Evolutionary conservation across 2,113 vertebrate species (phyloP), one percentile per base, ranked within the genome.

Genomic region (Monopterus albus): DNA sequence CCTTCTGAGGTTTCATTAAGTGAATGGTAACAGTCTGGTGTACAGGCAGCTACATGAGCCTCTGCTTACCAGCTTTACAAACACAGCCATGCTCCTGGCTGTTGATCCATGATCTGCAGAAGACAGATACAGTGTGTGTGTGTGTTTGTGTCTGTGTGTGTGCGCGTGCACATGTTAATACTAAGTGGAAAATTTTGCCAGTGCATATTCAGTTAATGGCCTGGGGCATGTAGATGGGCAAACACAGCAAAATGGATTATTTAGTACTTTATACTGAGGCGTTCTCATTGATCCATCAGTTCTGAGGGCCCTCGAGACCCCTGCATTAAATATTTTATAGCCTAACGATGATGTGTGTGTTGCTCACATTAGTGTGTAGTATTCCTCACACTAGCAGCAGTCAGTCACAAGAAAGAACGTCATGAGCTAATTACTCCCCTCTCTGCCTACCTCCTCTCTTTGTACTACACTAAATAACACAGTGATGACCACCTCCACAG

Each of bases 241-340:
- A 82, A 70, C 17, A 33, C 29, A 62, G 35, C 63, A 52, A 72
- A 86, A 82, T 55, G 23, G 38, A 80, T 39, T 56, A 76, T 78
- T 78, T 73, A 81, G 73, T 63, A 62, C 42, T 65, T 39, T 59
- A 60, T 40, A 50, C 49, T 58, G 75, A 38, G 38, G 45, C 59
- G 11, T 51, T 69, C 40, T 69, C 58, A 64, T 63, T 63, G 81
- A 81, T 83, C 70, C 68, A 74, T 85, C 75, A 66, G 47, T 43
- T 71, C 45, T 43, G 13, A 55, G 23, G 60, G 43, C 60, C 68
- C 63, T 8, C 2, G 3, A 70, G 67, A 57, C 51, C 59, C 35
- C 31, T 1, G 12, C 39, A 7, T 64, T 85, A 50, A 89, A 91
- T 87, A 82, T 83, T 79, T 75, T 3, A 81, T 74, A 50, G 25